Conservation (phyloP, 2,888 invertebrate genomes). For the Emesis furor region DNA sequence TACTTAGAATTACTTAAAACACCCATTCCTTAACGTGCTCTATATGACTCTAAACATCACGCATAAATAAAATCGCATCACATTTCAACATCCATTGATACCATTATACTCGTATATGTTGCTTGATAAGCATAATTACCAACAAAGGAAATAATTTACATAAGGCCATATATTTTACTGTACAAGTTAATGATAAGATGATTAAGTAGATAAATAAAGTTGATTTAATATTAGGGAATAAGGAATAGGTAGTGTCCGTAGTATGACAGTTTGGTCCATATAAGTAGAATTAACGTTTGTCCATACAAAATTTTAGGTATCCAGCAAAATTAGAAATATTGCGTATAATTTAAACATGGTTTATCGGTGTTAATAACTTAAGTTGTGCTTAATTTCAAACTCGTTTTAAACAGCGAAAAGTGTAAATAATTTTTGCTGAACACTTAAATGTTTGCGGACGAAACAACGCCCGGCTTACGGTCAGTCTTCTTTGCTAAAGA, state of each 20-base stretch:
- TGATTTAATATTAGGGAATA: slow-evolving; percentile 89
- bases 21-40: slow-evolving; percentile 87
- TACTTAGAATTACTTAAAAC: slow-evolving; percentile 86
- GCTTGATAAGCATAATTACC: slow-evolving; percentile 86
- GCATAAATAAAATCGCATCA: slow-evolving; percentile 82
- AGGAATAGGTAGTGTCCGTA: slow-evolving; percentile 89
- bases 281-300: slow-evolving; percentile 87
- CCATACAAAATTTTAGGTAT: slow-evolving; percentile 83
- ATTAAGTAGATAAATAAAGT: slow-evolving; percentile 90
- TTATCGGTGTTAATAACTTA: slow-evolving; percentile 18
- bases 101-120: slow-evolving; percentile 81
- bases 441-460: slow-evolving; percentile 83
- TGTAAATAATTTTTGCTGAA: slow-evolving; percentile 80
- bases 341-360: slow-evolving; percentile 8
- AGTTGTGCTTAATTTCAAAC: slow-evolving; percentile 48
- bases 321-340: slow-evolving; percentile 78
- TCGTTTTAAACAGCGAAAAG: slow-evolving; percentile 60
- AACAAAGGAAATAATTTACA: slow-evolving; percentile 89
- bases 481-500: slow-evolving; percentile 91
- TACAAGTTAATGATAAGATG: slow-evolving; percentile 91
- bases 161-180: slow-evolving; percentile 91
- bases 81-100: slow-evolving; percentile 80
- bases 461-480: slow-evolving; percentile 89
- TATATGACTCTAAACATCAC: slow-evolving; percentile 83
- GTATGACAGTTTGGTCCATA: slow-evolving; percentile 92